Evolutionary conservation across 2,888 invertebrate genomes (phyloP), one percentile per base, ranked within the genome.

Genomic region (Drosophila fulvimacula): DNA sequence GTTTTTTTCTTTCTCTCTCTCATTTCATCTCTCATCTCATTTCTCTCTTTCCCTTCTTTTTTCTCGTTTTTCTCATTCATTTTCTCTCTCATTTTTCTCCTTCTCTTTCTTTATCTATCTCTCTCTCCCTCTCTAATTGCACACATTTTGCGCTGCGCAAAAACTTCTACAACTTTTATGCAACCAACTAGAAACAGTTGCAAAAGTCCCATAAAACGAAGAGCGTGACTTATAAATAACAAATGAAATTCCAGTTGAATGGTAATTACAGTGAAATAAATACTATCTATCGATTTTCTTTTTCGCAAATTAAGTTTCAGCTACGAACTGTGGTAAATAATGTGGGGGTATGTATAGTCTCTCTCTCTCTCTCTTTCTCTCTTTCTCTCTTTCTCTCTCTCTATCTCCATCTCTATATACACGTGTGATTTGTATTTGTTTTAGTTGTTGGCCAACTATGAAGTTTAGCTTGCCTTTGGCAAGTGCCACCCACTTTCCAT

Each of bases 221-320:
- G 53, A 61, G 53, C 53, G 69, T 58, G 57, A 49, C 68, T 67
- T 57, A 41, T 48, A 53, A 65, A 58, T 69, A 62, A 56, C 51
- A 41, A 52, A 71, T 63, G 72, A 46, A 64, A 48, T 41, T 34
- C 39, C 34, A 32, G 15, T 11, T 39, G n/a, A 57, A 59, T 59
- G 51, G 66, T 59, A 74, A 74, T 74, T 74, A 76, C 76, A 62
- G 34, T 42, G 53, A 57, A 57, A 76, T 55, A 62, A 75, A 62
- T 52, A 27, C 34, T 36, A 39, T 60, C 61, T 24, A 77, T 74
- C 60, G 73, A 74, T 74, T 77, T 76, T 74, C 19, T 11, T 24
- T 44, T 49, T 38, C 19, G 73, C 41, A 41, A 61, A 36, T 56
- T 42, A 58, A 58, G 69, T 58, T 69, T 53, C 30, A 38, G 21